Evolutionary conservation across 2,888 invertebrate species (phyloP), one percentile per base, ranked within the genome.

Genomic region (Leucoma salicis): DNA sequence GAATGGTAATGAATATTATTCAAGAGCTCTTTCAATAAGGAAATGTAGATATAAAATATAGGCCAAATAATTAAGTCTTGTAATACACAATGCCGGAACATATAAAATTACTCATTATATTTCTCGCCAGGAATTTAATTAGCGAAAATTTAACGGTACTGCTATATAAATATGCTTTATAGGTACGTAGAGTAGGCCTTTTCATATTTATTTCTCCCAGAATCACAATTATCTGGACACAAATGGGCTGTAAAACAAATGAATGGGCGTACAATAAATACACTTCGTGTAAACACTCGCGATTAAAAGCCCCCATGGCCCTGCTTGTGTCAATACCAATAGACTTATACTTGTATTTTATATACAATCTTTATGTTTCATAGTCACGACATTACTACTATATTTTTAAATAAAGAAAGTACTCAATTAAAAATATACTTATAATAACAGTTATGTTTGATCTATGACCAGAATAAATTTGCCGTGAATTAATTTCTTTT

Each of bases 351-450:
- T 31, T 15, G 4, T 27, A 11, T 27, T 27, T 6, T 14, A 15
- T 31, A 15, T 16, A 11, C 29, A 24, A 11, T 27, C 12, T 39
- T 27, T 18, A 34, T 29, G 29, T 39, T 37, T 27, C 21, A 35
- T n/a, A 31, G 34, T n/a, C 29, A 49, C 35, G 50, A 18, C 32
- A 54, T 40, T 44, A 31, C 41, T 32, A 12, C 14, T 11, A 10
- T 27, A 6, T 21, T 31, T 13, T 24, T 35, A 43, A 37, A 28
- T 38, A 8, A 37, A 13, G 25, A 37, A 35, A 54, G 39, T 27
- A 37, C 35, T 49, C 25, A 49, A 33, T 31, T 29, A 18, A 25
- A 15, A 15, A 11, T 21, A 5, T 21, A 21, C 21, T 21, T 21
- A 21, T 8, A 21, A 21, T 8, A 21, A 5, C 6, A 3, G 8